Evolutionary conservation across 2,113 vertebrate species (phyloP).

Genomic region (Pachyramphus minor): DNA sequence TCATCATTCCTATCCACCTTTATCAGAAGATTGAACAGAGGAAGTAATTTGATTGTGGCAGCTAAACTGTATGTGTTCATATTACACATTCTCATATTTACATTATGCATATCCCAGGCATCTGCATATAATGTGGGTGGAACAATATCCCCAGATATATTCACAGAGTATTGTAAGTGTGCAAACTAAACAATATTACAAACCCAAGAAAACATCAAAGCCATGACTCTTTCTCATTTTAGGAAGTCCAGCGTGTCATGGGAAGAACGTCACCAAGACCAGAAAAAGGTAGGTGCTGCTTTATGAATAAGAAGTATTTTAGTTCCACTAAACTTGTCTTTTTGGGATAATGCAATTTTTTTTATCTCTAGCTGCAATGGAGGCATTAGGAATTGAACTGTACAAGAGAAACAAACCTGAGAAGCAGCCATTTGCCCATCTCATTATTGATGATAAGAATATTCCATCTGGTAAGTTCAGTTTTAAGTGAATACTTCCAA

Average conservation of each 20-base stretch:
- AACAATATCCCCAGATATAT: background rate
- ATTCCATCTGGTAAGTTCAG: slow-evolving; percentile 72
- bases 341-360: slow-evolving; percentile 39
- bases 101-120: background rate
- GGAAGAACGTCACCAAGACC: slow-evolving; percentile 56
- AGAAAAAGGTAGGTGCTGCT: slow-evolving; percentile 66
- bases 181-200: background rate
- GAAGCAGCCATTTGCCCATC: slow-evolving; percentile 76
- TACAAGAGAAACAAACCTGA: slow-evolving; percentile 65
- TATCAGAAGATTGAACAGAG: background rate
- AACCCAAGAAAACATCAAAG: background rate
- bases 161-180: background rate
- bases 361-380: slow-evolving; percentile 65
- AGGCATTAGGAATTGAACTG: slow-evolving; percentile 60
- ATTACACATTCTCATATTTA: background rate
- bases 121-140: background rate
- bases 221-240: slow-evolving; percentile 42
- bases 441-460: slow-evolving; percentile 76
- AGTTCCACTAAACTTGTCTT: background rate
- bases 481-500: background rate
- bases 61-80: background rate
- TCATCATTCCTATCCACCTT: background rate
- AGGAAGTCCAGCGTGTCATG: slow-evolving; percentile 74
- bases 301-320: background rate
- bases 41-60: background rate